Evolutionary conservation across 2,797 vertebrate species (phyloP).

Genomic region (Petrocephalus schoutedeni): DNA sequence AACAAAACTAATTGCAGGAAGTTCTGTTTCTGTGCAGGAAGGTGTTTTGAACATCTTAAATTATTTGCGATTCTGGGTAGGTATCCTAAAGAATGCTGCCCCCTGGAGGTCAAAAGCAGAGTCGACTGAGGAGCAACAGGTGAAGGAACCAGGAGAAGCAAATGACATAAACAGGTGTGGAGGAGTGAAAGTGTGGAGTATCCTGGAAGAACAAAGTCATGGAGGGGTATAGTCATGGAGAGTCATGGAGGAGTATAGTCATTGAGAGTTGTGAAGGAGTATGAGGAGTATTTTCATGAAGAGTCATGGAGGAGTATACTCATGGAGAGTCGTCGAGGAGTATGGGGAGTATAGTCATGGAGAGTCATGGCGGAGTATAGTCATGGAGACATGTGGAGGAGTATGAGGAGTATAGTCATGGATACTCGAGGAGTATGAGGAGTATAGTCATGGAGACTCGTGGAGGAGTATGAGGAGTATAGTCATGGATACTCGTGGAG

Average conservation of each 20-base stretch:
- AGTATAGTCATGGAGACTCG: too few relatives aligned
- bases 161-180: neutral
- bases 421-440: too few relatives aligned
- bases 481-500: too few relatives aligned
- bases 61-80: neutral
- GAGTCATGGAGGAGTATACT: neutral
- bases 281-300: neutral
- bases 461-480: neutral
- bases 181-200: neutral
- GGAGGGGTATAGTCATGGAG: neutral
- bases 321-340: neutral
- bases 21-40: neutral
- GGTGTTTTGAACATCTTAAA: neutral
- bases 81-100: neutral
- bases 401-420: neutral
- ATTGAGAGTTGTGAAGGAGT: neutral
- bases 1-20: neutral
- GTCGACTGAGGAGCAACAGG: neutral
- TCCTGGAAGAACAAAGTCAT: neutral
- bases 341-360: neutral
- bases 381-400: neutral
- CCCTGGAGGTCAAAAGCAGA: neutral
- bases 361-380: neutral
- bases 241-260: neutral
- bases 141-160: neutral